Conservation (phyloP, 2,888 invertebrate genomes). For the Leucophora obtusa region DNA sequence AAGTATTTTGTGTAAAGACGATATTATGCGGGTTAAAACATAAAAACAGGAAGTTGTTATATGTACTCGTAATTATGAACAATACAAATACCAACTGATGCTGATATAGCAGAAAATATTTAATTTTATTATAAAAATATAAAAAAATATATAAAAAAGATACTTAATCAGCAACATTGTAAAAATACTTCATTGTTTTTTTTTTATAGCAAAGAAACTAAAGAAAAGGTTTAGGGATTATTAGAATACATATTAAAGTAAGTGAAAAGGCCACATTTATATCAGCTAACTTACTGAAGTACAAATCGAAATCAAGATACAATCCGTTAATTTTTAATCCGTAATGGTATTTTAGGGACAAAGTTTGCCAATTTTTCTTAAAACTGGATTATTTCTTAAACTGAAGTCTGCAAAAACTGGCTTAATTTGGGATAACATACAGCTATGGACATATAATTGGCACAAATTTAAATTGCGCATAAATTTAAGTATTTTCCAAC, state of each 20-base stretch:
- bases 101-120: conserved; percentile 47
- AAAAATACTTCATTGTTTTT: conserved; percentile 3
- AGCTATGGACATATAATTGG: no score
- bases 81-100: conserved; percentile 27
- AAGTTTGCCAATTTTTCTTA: no score
- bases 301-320: no score
- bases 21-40: conserved; percentile 52
- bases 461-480: no score
- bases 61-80: conserved; percentile 4
- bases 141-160: not conserved
- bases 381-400: no score
- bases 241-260: not conserved
- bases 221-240: not conserved
- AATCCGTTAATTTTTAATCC: no score
- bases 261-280: not conserved
- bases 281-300: no score
- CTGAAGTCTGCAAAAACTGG: no score
- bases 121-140: conserved; percentile 3
- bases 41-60: conserved; percentile 61
- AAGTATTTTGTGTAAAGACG: conserved; percentile 16
- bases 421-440: no score
- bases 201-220: not conserved
- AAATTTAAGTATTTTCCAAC: no score
- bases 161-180: conserved; percentile 37
- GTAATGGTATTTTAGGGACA: no score